Conservation (phyloP, 2,888 invertebrate species). For the Cepaea hortensis region DNA sequence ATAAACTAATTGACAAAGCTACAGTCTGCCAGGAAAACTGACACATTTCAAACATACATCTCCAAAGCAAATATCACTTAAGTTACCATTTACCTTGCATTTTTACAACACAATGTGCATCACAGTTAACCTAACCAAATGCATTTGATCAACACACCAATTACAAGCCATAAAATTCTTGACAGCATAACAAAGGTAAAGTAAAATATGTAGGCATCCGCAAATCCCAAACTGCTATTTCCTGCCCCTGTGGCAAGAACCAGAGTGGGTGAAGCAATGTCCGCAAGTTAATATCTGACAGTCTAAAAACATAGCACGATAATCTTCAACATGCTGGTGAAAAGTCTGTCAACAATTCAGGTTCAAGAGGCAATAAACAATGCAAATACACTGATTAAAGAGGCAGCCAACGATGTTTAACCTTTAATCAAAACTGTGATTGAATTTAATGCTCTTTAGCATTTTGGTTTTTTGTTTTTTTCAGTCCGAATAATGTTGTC, state of each 20-base stretch:
- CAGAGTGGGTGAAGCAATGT: constrained; percentile 47
- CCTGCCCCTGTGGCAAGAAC: constrained; percentile 27
- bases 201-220: constrained; percentile 36
- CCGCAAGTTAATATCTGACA: constrained; percentile 33
- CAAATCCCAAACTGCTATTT: constrained; percentile 42
- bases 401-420: too few species aligned
- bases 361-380: background rate
- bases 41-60: too few species aligned
- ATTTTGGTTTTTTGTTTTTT: too few species aligned
- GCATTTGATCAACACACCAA: background rate
- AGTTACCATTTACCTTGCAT: too few species aligned
- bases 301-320: constrained; percentile 32
- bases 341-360: background rate
- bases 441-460: too few species aligned
- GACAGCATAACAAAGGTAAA: background rate
- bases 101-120: too few species aligned
- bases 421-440: too few species aligned
- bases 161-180: background rate
- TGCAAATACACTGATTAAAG: too few species aligned
- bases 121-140: background rate
- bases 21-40: too few species aligned
- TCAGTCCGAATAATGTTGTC: too few species aligned
- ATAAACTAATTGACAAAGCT: too few species aligned
- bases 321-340: constrained; percentile 21
- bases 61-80: too few species aligned